Conservation (phyloP, 2,888 invertebrate genomes). For the Steinernema hermaphroditum region DNA sequence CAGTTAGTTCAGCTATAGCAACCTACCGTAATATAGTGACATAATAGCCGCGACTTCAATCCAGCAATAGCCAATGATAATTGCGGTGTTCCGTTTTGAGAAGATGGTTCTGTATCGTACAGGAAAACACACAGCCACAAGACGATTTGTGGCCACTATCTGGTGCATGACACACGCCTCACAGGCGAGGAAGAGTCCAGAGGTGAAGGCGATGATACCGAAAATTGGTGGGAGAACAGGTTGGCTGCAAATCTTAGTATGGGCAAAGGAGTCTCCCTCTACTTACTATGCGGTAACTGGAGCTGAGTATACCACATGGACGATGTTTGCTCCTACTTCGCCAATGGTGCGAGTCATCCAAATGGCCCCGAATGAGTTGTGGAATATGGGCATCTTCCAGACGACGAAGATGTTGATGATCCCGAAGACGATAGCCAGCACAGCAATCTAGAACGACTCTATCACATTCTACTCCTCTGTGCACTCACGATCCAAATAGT, state of each 20-base stretch:
- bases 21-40: neutral
- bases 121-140: neutral
- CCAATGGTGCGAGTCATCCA: constrained; percentile 2
- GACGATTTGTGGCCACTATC: neutral
- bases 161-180: neutral
- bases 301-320: neutral
- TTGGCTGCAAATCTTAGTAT: neutral
- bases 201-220: neutral
- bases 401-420: neutral
- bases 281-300: neutral
- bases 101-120: neutral
- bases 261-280: no score
- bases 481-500: neutral
- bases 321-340: neutral
- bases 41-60: neutral
- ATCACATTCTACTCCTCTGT: neutral
- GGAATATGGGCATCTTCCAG: neutral
- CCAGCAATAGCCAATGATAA: neutral
- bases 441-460: neutral
- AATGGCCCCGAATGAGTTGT: neutral
- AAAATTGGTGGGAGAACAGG: neutral
- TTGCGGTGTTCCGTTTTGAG: neutral
- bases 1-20: no score
- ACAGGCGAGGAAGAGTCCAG: neutral
- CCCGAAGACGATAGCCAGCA: neutral